These are phyloP conservation scores for Lysandra bellargus DNA, from an alignment of 2,888 invertebrate species.

Conservation along the genomic window DNA sequence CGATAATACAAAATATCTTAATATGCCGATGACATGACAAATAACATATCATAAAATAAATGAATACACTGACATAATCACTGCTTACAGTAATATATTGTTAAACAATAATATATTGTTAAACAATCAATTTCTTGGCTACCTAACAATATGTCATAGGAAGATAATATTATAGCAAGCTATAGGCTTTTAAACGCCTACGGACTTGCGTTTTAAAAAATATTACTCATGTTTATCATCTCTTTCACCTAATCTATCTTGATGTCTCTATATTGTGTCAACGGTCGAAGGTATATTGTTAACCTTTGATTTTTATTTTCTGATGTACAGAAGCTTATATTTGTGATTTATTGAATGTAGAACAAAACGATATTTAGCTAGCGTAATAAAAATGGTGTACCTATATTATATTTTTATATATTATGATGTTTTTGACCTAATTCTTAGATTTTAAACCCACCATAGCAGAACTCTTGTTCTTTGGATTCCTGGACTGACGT, in stretches of 20 bases:
- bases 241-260: neutral
- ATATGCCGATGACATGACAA: conserved; percentile 4
- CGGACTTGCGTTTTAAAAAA: neutral
- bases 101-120: neutral
- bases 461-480: too few relatives aligned
- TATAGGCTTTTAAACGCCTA: neutral
- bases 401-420: too few relatives aligned
- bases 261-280: neutral
- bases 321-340: neutral
- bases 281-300: neutral
- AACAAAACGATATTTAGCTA: too few relatives aligned
- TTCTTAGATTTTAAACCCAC: too few relatives aligned
- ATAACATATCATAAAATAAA: neutral
- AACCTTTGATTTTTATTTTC: neutral
- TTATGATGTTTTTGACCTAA: too few relatives aligned
- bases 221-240: neutral
- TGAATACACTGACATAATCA: neutral
- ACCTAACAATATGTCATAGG: conserved; percentile 9
- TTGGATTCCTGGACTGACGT: too few relatives aligned
- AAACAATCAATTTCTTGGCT: neutral
- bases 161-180: neutral
- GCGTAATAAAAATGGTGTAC: too few relatives aligned
- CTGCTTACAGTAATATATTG: neutral
- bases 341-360: neutral
- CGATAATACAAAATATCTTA: neutral